A percentile compares a stretch with the other conserved stretches of the same genome.
phyloP scores from a whole-genome alignment of 2,113 vertebrate genomes.

The Pituophis catenifer region DNA sequence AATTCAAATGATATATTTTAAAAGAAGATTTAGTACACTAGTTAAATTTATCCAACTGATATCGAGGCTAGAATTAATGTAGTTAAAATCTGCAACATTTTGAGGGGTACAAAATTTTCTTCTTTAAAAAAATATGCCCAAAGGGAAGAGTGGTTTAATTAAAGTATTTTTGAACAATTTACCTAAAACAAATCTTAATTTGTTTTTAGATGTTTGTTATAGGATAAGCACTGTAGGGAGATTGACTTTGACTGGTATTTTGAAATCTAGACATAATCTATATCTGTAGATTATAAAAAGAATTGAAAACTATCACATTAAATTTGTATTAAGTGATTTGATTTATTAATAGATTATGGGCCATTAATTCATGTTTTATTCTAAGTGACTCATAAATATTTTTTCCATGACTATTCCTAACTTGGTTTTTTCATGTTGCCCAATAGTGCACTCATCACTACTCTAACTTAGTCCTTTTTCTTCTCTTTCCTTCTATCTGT shows the following conservation, averaged over 20 bases:
- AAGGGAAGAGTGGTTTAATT: neutral
- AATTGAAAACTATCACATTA: neutral
- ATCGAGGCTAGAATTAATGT: neutral
- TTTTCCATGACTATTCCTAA: too few species aligned
- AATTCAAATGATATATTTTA: constrained; percentile 53
- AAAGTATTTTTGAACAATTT: neutral
- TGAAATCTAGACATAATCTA: neutral
- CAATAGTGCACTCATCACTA: too few species aligned
- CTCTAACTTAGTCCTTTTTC: too few species aligned
- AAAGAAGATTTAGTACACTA: constrained; percentile 20
- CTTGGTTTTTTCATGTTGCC: too few species aligned
- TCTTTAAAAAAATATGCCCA: neutral
- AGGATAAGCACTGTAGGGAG: neutral
- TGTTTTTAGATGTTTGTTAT: neutral
- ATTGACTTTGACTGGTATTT: neutral
- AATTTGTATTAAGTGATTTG: neutral
- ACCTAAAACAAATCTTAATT: neutral
- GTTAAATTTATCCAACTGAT: neutral
- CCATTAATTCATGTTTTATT: neutral
- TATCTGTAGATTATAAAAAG: neutral
- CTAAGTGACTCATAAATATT: neutral
- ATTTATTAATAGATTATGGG: neutral
- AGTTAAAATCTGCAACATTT: neutral
- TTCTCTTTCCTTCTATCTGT: too few species aligned
- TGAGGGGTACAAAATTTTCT: neutral